phyloP scores from a whole-genome alignment of 2,113 vertebrate genomes.

The Isurus oxyrinchus region DNA sequence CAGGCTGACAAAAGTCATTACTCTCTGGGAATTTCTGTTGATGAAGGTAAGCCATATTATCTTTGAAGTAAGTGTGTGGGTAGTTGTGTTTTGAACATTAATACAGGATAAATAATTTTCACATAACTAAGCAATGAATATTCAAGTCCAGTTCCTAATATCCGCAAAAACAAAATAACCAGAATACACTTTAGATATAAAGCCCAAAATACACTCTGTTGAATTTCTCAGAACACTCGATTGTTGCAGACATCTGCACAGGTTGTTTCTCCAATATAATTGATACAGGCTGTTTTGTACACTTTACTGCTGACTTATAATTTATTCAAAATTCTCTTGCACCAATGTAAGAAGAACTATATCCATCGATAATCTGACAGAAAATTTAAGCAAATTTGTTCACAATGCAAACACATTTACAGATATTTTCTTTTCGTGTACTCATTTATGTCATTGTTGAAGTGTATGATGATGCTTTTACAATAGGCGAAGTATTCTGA shows the following conservation, averaged over 20 bases:
- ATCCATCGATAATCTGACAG: background rate
- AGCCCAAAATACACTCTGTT: too few relatives aligned
- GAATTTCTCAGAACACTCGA: background rate
- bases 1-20: conserved; percentile 71
- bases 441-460: background rate
- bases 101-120: background rate
- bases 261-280: background rate
- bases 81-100: background rate
- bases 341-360: background rate
- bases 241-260: background rate
- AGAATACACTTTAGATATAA: background rate
- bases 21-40: conserved; percentile 82
- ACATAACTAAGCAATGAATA: background rate
- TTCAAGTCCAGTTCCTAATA: background rate
- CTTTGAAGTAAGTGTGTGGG: too few relatives aligned
- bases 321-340: background rate
- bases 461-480: background rate
- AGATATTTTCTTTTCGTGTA: background rate
- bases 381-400: background rate
- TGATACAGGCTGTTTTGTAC: background rate
- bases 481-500: background rate
- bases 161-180: background rate
- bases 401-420: background rate
- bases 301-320: background rate
- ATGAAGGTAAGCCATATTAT: conserved; percentile 66